Evolutionary conservation across 1,140 invertebrate genomes (phyloP).

Genomic region (Doryteuthis pealeii): DNA sequence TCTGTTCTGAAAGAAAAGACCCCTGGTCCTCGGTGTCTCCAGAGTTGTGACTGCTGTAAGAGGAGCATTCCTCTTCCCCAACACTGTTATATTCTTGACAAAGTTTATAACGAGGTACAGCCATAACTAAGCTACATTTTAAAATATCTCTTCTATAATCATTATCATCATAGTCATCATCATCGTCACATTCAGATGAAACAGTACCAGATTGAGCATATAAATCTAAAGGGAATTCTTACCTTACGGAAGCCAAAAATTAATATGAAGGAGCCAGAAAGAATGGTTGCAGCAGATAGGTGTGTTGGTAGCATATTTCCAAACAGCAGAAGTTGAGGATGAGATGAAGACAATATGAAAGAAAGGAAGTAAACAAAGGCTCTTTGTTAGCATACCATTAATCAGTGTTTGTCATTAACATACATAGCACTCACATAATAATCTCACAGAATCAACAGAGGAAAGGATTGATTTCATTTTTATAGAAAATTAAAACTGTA

Average conservation of each 20-base stretch:
- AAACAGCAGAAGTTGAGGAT: constrained; percentile 4
- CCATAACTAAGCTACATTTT: neutral
- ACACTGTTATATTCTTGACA: neutral
- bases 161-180: constrained; percentile 37
- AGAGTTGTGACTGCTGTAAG: neutral
- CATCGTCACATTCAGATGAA: constrained; percentile 9
- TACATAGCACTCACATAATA: too few relatives aligned
- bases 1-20: too few relatives aligned
- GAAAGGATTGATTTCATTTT: too few relatives aligned
- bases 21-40: too few relatives aligned
- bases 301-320: neutral
- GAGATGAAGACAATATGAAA: constrained; percentile 19
- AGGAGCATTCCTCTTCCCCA: neutral
- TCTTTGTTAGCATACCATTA: constrained; percentile 31
- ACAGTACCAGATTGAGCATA: too few relatives aligned
- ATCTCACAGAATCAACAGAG: too few relatives aligned
- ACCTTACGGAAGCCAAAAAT: constrained; percentile 53
- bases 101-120: neutral
- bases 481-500: too few relatives aligned
- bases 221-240: constrained; percentile 31
- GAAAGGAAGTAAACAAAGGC: constrained; percentile 42
- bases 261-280: constrained; percentile 4
- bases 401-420: too few relatives aligned
- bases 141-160: constrained; percentile 11
- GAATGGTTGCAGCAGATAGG: neutral